Evolutionary conservation across 2,888 invertebrate species (phyloP).

Genomic region (Trichacis sp.): DNA sequence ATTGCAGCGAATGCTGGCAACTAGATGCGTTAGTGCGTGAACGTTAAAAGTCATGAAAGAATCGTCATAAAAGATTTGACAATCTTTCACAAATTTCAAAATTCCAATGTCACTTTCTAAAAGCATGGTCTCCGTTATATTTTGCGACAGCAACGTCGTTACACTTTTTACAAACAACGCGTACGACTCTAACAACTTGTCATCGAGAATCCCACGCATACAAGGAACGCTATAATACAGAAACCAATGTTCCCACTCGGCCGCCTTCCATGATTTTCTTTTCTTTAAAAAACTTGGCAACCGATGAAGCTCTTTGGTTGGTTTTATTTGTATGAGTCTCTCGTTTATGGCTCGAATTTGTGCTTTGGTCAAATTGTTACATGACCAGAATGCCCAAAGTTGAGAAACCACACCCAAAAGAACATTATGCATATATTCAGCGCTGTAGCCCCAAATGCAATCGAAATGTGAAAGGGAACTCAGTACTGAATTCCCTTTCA

Average conservation of each 20-base stretch:
- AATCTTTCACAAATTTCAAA: slow-evolving; percentile 19
- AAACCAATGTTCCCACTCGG: too few species aligned
- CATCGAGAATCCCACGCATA: slow-evolving; percentile 15
- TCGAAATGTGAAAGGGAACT: slow-evolving; percentile 18
- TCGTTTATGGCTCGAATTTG: slow-evolving; percentile 7
- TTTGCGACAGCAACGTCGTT: slow-evolving; percentile 6
- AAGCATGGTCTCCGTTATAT: slow-evolving; percentile 20
- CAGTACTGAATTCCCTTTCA: slow-evolving; percentile 18
- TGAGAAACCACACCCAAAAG: slow-evolving; percentile 18
- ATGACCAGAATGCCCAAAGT: slow-evolving; percentile 23
- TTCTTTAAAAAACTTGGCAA: slow-evolving; percentile 14
- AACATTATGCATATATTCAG: slow-evolving; percentile 30
- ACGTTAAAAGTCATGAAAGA: too few species aligned
- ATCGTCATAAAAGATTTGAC: too few species aligned
- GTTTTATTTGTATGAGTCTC: slow-evolving; percentile 16
- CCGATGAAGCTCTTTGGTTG: slow-evolving; percentile 24
- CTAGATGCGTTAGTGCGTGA: too few species aligned
- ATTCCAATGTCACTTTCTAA: slow-evolving; percentile 18
- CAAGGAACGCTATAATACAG: slow-evolving; percentile 34
- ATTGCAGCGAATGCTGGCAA: too few species aligned
- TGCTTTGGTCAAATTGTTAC: not conserved
- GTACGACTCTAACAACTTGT: slow-evolving; percentile 19
- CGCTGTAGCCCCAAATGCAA: slow-evolving; percentile 31
- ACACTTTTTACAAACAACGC: slow-evolving; percentile 20
- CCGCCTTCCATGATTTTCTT: too few species aligned